Evolutionary conservation across 2,888 invertebrate genomes (phyloP), one percentile per base, ranked within the genome.

Genomic region (Halictus quadricinctus): DNA sequence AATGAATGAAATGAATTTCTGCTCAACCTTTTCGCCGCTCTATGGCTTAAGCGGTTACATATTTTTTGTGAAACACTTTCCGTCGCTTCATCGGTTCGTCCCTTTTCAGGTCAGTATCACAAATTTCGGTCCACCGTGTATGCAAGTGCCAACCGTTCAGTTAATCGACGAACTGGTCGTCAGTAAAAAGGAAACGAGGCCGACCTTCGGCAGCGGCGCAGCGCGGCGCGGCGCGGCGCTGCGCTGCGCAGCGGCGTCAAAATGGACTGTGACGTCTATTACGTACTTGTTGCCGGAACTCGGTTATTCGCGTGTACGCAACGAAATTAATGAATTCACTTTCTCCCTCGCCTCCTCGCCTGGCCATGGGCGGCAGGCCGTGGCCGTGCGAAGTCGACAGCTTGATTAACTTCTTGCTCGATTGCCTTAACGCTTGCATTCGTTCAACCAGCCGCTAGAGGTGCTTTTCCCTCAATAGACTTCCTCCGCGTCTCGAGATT

Each of bases 311-410:
- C 72, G 43, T 77, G 58, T 60, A 70, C 58, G 64, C 76, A 60
- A 81, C 50, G 60, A 78, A 79, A 81, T 86, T 81, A 85, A 85
- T 69, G 76, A 69, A 76, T 81, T 81, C 76, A 29, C 66, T 85
- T 78, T 81, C 85, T 69, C 46, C 43, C 58, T 74, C 60, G 13
- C 74, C 41, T n/a, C 21, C 13, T 15, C 36, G 29, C 25, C 5
- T 43, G 43, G 29, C n/a, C 50, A 25, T 21, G 15, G n/a, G 29
- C 46, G 29, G 36, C 64, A 21, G 50, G 5, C 29, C 18, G 13
- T 46, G 69, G 13, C 25, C 46, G 54, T 13, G 36, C 60, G 1
- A 72, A 83, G 72, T 64, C 21, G 72, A 6, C 58, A 25, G 69
- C 60, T 75, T 50, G 80, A 75, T 74, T 72, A 81, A 78, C 48